Evolutionary conservation across 1,140 invertebrate genomes (phyloP).

Genomic region (Alviniconcha marisindica): DNA sequence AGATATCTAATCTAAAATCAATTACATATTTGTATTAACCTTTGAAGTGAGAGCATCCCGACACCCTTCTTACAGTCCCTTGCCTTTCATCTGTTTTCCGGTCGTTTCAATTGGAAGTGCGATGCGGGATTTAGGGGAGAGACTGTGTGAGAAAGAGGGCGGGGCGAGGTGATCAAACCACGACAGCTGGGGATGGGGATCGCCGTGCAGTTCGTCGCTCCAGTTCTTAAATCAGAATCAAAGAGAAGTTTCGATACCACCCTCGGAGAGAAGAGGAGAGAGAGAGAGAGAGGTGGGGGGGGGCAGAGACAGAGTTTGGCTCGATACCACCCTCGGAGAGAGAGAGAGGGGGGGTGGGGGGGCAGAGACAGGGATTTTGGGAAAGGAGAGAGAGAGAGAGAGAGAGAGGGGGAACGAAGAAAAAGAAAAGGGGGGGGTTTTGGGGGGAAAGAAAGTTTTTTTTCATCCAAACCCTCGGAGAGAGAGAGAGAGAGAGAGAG

Average conservation of each 20-base stretch:
- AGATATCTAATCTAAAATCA: constrained; percentile 26
- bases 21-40: constrained; percentile 33
- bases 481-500: background rate
- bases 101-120: too few relatives aligned
- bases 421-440: too few relatives aligned
- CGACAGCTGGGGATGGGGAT: too few relatives aligned
- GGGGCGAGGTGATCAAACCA: too few relatives aligned
- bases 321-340: background rate
- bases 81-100: background rate
- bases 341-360: too few relatives aligned
- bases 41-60: constrained; percentile 14
- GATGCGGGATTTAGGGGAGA: too few relatives aligned
- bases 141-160: too few relatives aligned
- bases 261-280: background rate
- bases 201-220: background rate
- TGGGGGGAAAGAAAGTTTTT: too few relatives aligned
- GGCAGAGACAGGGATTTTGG: too few relatives aligned
- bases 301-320: too few relatives aligned
- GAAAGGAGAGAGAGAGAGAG: constrained; percentile 19
- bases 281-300: constrained; percentile 8
- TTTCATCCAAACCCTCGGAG: background rate
- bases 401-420: background rate
- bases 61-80: background rate
- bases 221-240: background rate
- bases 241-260: background rate